phyloP scores from a whole-genome alignment of 1,140 invertebrate genomes.

The Macrostomum lignano region DNA sequence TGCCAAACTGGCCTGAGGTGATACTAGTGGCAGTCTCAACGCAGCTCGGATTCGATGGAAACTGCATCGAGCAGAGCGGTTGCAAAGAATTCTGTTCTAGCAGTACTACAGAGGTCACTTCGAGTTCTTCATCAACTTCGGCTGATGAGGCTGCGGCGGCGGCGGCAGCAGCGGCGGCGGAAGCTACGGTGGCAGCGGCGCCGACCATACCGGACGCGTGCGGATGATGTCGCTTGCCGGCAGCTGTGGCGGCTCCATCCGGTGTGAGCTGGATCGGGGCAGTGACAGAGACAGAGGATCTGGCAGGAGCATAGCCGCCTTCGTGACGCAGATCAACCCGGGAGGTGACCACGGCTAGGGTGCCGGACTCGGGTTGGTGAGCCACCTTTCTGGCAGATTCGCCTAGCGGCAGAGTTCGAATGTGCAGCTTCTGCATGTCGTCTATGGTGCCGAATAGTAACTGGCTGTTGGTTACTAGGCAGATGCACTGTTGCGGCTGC shows the following conservation, averaged over 20 bases:
- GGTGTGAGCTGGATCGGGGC: too few relatives aligned
- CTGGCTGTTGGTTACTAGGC: slow-evolving; percentile 62
- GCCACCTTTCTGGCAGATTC: slow-evolving; percentile 67
- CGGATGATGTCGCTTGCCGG: slow-evolving; percentile 3
- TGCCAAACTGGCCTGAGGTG: too few relatives aligned
- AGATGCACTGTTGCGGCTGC: too few relatives aligned
- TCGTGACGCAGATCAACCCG: slow-evolving; percentile 40
- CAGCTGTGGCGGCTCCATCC: slow-evolving; percentile 7
- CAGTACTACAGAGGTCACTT: too few relatives aligned
- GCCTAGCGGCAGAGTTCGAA: slow-evolving; percentile 63
- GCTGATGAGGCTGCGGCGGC: too few relatives aligned
- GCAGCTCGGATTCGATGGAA: too few relatives aligned
- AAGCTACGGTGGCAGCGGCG: neutral
- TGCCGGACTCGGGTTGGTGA: slow-evolving; percentile 68
- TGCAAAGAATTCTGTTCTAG: too few relatives aligned
- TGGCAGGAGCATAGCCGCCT: too few relatives aligned
- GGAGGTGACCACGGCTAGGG: slow-evolving; percentile 70
- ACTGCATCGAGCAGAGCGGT: too few relatives aligned
- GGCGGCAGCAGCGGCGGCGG: neutral
- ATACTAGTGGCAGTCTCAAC: too few relatives aligned
- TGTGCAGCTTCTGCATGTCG: slow-evolving; percentile 90
- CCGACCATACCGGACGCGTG: slow-evolving; percentile 3
- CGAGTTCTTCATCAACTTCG: too few relatives aligned
- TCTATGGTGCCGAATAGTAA: slow-evolving; percentile 91
- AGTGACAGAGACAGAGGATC: too few relatives aligned